Conservation (phyloP, 2,113 vertebrate genomes). For the Cebidichthys violaceus region DNA sequence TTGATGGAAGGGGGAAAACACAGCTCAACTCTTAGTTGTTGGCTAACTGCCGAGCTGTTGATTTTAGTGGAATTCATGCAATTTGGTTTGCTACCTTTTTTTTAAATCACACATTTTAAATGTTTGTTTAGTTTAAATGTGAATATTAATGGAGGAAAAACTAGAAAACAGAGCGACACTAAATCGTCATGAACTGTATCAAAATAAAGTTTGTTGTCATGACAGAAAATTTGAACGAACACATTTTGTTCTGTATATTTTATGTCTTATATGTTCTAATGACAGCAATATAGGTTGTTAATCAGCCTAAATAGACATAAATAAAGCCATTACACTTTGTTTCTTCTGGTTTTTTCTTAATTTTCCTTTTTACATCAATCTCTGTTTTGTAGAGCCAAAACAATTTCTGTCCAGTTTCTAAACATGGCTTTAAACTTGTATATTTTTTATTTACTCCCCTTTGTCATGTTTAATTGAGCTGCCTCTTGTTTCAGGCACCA, state of each 20-base stretch:
- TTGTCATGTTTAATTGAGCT: no score
- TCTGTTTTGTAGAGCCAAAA: no score
- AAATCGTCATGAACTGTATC: background rate
- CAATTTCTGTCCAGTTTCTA: no score
- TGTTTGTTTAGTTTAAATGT: no score
- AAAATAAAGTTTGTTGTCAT: background rate
- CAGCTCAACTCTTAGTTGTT: background rate
- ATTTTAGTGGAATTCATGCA: background rate
- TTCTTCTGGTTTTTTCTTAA: no score
- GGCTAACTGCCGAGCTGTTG: background rate
- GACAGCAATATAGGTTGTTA: background rate
- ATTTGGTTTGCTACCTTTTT: no score
- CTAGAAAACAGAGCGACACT: background rate
- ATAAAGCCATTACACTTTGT: background rate
- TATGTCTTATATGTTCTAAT: background rate
- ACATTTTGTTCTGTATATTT: background rate
- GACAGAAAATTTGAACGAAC: background rate
- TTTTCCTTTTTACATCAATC: no score
- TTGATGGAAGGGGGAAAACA: background rate
- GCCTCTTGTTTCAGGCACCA: constrained; percentile 83
- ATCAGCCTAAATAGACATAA: background rate
- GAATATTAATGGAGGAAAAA: no score
- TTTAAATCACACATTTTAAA: no score
- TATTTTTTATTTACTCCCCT: no score
- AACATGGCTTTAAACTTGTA: no score